phyloP scores from a whole-genome alignment of 2,113 vertebrate species.

The Carassius auratus region DNA sequence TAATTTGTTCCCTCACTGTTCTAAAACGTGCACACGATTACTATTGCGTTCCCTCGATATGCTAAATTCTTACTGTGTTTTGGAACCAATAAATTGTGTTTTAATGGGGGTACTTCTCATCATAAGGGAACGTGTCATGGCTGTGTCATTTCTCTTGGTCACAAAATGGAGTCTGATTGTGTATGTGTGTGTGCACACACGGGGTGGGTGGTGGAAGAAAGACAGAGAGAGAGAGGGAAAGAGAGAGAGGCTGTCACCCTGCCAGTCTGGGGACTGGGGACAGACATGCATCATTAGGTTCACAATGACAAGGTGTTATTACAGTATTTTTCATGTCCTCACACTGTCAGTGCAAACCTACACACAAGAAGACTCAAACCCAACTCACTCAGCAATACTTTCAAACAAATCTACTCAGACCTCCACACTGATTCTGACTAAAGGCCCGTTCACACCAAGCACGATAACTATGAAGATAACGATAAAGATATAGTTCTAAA shows the following conservation, averaged over 20 bases:
- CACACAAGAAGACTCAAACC: conserved; percentile 19
- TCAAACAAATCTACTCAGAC: conserved; percentile 16
- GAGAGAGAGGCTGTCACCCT: conserved; percentile 40
- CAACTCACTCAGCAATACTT: conserved; percentile 33
- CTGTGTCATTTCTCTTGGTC: conserved; percentile 26
- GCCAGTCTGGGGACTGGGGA: conserved; percentile 41
- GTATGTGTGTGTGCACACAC: background rate
- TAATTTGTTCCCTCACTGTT: too few species aligned
- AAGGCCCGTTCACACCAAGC: too few species aligned
- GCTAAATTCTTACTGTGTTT: background rate
- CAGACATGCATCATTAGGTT: conserved; percentile 56
- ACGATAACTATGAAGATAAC: too few species aligned
- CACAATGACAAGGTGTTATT: conserved; percentile 58
- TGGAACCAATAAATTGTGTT: background rate
- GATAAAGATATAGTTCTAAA: too few species aligned
- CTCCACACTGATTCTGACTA: background rate
- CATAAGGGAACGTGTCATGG: background rate
- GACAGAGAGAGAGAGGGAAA: conserved; percentile 2
- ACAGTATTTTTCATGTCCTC: conserved; percentile 51
- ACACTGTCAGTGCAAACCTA: conserved; percentile 31
- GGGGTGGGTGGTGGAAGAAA: conserved; percentile 22
- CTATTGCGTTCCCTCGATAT: too few species aligned
- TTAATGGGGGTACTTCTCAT: conserved; percentile 1
- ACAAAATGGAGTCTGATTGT: conserved; percentile 30
- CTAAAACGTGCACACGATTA: too few species aligned